A percentile compares a stretch with the other conserved stretches of the same genome.
These are phyloP conservation scores for Anastatus disparis DNA, from an alignment of 1,140 invertebrate species.

Conservation along the genomic window DNA sequence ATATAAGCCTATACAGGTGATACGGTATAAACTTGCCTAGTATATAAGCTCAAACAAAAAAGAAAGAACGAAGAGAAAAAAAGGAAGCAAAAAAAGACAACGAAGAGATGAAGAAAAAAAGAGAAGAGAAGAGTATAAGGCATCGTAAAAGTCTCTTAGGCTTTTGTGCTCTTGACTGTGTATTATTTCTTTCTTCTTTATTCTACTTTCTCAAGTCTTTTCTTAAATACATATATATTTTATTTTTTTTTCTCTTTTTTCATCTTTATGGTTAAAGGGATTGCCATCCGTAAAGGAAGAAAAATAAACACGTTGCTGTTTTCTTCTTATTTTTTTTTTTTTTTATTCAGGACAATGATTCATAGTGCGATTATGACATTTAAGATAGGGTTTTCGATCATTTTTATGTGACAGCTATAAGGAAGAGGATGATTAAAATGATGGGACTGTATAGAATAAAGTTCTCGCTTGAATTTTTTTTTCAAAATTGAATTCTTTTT, in stretches of 20 bases:
- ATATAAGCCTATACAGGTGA: too few relatives aligned
- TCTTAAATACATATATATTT: too few relatives aligned
- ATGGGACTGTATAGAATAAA: too few relatives aligned
- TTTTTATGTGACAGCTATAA: conserved; percentile 27
- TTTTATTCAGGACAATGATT: conserved; percentile 19
- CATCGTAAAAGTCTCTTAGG: conserved; percentile 29
- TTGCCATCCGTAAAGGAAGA: too few relatives aligned
- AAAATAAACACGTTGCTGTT: conserved; percentile 30
- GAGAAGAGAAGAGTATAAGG: too few relatives aligned
- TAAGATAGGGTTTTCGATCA: conserved; percentile 14
- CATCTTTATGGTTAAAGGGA: too few relatives aligned
- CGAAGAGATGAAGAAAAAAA: too few relatives aligned
- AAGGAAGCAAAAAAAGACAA: conserved; percentile 9
- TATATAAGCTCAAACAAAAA: not conserved
- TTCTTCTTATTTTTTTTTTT: too few relatives aligned
- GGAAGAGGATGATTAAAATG: not conserved
- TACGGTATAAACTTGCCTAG: not conserved
- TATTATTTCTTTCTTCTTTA: conserved; percentile 29
- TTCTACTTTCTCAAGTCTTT: not conserved
- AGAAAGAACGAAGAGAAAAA: not conserved
- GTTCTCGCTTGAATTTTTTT: too few relatives aligned
- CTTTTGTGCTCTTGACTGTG: conserved; percentile 20
- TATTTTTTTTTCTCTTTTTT: too few relatives aligned
- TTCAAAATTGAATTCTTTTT: too few relatives aligned
- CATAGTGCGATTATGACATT: conserved; percentile 22